phyloP scores from a whole-genome alignment of 2,888 invertebrate genomes.

The Euphydryas editha region DNA sequence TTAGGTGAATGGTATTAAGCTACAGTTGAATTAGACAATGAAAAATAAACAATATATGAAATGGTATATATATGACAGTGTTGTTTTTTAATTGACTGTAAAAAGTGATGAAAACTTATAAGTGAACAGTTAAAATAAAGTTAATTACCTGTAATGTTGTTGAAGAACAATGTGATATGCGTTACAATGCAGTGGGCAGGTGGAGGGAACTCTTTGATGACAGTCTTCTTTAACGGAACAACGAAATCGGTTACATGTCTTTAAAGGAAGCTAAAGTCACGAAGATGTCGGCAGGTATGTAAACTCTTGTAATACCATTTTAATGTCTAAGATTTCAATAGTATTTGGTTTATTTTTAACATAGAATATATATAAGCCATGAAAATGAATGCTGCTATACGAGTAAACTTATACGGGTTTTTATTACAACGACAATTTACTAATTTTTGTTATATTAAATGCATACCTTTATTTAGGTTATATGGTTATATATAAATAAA shows the following conservation, averaged over 20 bases:
- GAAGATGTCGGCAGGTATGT: conserved; percentile 78
- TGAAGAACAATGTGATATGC: conserved; percentile 58
- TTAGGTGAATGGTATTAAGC: too few relatives aligned
- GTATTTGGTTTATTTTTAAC: not conserved
- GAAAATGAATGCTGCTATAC: too few relatives aligned
- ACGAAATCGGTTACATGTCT: conserved; percentile 56
- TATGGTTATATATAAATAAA: too few relatives aligned
- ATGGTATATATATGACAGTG: not conserved
- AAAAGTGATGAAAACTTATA: not conserved
- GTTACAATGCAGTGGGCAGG: conserved; percentile 75
- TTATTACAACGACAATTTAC: too few relatives aligned
- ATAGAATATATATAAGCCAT: too few relatives aligned
- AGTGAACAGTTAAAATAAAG: conserved; percentile 9
- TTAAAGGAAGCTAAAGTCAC: conserved; percentile 51
- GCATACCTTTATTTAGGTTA: too few relatives aligned
- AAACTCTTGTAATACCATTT: not conserved
- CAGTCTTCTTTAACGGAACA: conserved; percentile 57
- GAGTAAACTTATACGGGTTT: too few relatives aligned
- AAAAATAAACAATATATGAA: not conserved
- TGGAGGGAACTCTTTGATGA: conserved; percentile 59
- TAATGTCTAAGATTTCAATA: too few relatives aligned
- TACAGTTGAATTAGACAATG: not conserved
- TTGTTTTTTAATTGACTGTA: conserved; percentile 2
- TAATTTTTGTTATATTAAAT: too few relatives aligned
- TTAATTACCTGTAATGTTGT: conserved; percentile 62